phyloP scores from a whole-genome alignment of 2,113 vertebrate species.

The pig (Sus scrofa) region T2T-Sscrofa CM000824.6:72417501-72418000 shows the following conservation, averaged over 20 bases:
- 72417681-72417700: background rate
- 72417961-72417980: background rate
- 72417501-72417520: background rate
- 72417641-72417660: background rate
- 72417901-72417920: background rate
- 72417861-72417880: background rate
- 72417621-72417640: background rate
- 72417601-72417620: background rate
- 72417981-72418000: background rate
- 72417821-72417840: background rate
- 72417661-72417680: background rate
- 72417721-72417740: background rate
- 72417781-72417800: background rate
- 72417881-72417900: background rate
- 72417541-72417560: background rate
- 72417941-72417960: slow-evolving; percentile 12
- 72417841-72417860: background rate
- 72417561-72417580: background rate
- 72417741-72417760: background rate
- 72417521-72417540: background rate
- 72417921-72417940: background rate
- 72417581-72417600: background rate
- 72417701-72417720: background rate
- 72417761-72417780: background rate
- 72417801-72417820: background rate